Conservation (phyloP, 2,113 vertebrate species). For the Xiphophorus hellerii region DNA sequence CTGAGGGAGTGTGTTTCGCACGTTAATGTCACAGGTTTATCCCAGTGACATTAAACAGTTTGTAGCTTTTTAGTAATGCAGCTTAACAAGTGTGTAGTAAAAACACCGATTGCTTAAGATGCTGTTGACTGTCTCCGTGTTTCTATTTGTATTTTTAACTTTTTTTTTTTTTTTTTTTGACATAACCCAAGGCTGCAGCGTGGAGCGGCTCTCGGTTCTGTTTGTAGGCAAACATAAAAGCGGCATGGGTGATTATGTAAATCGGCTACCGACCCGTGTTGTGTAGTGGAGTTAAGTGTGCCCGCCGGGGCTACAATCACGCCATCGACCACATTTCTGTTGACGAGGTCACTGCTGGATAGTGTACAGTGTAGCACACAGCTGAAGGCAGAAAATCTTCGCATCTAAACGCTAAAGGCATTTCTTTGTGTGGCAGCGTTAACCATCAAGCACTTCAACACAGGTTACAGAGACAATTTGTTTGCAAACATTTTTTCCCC, state of each 20-base stretch:
- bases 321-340: slow-evolving; percentile 37
- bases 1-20: slow-evolving; percentile 47
- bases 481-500: neutral
- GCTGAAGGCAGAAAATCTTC: slow-evolving; percentile 62
- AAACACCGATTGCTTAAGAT: slow-evolving; percentile 15
- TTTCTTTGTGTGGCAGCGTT: slow-evolving; percentile 40
- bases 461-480: slow-evolving; percentile 15
- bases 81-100: slow-evolving; percentile 2
- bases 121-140: slow-evolving; percentile 11
- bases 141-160: neutral
- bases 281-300: slow-evolving; percentile 39
- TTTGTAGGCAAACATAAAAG: slow-evolving; percentile 36
- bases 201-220: slow-evolving; percentile 48
- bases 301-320: slow-evolving; percentile 63
- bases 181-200: slow-evolving; percentile 38
- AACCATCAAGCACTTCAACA: slow-evolving; percentile 57
- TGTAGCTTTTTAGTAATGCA: slow-evolving; percentile 2
- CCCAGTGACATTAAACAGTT: slow-evolving; percentile 34
- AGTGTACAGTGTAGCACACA: slow-evolving; percentile 43
- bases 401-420: slow-evolving; percentile 48
- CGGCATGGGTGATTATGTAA: slow-evolving; percentile 42
- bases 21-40: slow-evolving; percentile 22
- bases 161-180: neutral
- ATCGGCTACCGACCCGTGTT: slow-evolving; percentile 50
- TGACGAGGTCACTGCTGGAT: slow-evolving; percentile 56